phyloP scores from a whole-genome alignment of 2,888 invertebrate species.

The Charanyca ferruginea region DNA sequence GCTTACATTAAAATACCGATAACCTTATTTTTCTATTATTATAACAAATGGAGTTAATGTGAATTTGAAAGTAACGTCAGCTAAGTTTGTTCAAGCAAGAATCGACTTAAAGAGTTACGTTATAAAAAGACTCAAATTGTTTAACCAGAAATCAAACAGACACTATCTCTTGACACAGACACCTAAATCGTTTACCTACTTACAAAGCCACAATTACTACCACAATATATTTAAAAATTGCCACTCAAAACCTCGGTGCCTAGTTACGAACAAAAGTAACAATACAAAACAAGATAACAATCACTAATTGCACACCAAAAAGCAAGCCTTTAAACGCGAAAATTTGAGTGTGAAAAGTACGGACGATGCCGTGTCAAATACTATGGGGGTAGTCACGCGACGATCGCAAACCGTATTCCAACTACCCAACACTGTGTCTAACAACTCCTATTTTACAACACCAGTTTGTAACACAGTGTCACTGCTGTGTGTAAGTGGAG shows the following conservation, averaged over 20 bases:
- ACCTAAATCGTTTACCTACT: constrained; percentile 52
- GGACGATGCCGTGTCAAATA: constrained; percentile 84
- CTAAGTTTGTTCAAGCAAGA: constrained; percentile 1
- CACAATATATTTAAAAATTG: constrained; percentile 65
- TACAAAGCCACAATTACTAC: constrained; percentile 53
- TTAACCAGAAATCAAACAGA: constrained; percentile 44
- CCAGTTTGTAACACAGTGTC: constrained; percentile 39
- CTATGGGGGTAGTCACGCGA: constrained; percentile 81
- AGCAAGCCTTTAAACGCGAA: constrained; percentile 82
- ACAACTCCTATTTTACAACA: constrained; percentile 17
- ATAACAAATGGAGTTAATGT: no score
- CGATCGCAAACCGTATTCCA: constrained; percentile 62
- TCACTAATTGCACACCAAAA: constrained; percentile 86
- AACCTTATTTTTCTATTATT: no score
- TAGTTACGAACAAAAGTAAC: constrained; percentile 71
- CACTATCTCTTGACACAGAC: constrained; percentile 33
- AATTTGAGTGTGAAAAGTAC: constrained; percentile 88
- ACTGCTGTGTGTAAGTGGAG: constrained; percentile 51
- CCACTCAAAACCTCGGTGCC: constrained; percentile 61
- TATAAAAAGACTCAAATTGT: background rate
- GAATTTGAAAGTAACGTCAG: background rate
- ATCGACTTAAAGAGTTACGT: background rate
- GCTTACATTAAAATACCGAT: no score
- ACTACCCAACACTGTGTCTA: constrained; percentile 60
- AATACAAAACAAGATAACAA: constrained; percentile 81